phyloP scores from a whole-genome alignment of 1,140 invertebrate species.

The Procambarus virginalis region DNA sequence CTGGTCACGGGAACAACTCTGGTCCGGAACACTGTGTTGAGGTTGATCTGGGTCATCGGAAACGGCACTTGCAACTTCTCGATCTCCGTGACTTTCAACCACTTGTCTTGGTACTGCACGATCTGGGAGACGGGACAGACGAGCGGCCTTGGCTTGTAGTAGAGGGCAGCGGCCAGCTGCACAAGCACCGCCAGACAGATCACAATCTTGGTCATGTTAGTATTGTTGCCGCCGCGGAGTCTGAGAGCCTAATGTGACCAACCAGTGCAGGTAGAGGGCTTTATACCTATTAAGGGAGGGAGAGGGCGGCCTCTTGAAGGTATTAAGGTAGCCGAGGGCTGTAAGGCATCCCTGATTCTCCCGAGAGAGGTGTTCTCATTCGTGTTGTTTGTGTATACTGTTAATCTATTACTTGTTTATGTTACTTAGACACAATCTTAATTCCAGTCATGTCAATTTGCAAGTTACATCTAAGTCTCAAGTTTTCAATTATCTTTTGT shows the following conservation, averaged over 20 bases:
- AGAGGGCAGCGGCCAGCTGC: constrained; percentile 26
- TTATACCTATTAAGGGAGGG: neutral
- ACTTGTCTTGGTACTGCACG: constrained; percentile 17
- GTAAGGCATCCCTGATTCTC: no score
- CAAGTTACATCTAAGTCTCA: no score
- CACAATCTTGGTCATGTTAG: neutral
- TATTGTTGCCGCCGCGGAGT: neutral
- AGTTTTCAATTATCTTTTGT: no score
- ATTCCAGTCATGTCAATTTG: no score
- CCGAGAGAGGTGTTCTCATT: no score
- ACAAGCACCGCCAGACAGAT: neutral
- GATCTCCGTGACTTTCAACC: neutral
- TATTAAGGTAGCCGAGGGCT: no score
- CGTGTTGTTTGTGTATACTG: no score
- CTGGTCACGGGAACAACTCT: constrained; percentile 6
- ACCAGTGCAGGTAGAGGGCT: neutral
- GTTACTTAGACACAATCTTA: no score
- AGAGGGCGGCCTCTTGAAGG: no score
- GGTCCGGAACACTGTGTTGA: constrained; percentile 40
- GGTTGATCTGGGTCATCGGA: neutral
- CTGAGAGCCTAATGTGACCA: neutral
- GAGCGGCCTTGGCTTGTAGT: constrained; percentile 32
- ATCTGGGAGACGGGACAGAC: constrained; percentile 27
- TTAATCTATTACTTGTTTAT: no score
- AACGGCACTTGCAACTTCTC: neutral